A percentile compares a stretch with the other conserved stretches of the same genome.
phyloP scores from a whole-genome alignment of 92 coral and sea anemone species.

The Phenganax subtilis region DNA sequence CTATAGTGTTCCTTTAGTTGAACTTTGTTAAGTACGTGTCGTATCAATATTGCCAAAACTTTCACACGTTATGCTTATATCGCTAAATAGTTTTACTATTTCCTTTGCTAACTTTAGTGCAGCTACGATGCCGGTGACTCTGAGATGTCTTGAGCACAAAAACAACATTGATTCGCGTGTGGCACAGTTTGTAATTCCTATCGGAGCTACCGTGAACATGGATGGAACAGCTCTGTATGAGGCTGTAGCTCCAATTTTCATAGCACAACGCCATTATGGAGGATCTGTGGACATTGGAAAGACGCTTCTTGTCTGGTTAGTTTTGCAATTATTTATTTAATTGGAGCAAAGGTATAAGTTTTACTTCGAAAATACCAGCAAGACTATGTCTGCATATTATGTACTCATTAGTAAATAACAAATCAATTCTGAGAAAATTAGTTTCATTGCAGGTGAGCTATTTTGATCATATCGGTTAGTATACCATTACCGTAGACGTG shows the following conservation, averaged over 20 bases:
- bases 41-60: no score
- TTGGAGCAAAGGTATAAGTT: background rate
- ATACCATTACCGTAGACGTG: no score
- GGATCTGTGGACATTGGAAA: conserved; percentile 39
- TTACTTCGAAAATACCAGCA: no score
- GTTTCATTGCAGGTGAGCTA: no score
- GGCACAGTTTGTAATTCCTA: conserved; percentile 47
- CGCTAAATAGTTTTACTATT: no score
- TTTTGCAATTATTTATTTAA: background rate
- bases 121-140: conserved; percentile 45
- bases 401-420: no score
- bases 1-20: no score
- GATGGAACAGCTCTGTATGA: conserved; percentile 51
- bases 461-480: no score
- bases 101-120: background rate
- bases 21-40: no score
- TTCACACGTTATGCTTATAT: no score
- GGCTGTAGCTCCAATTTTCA: conserved; percentile 42
- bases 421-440: no score
- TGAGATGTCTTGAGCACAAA: conserved; percentile 48
- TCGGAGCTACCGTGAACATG: conserved; percentile 52
- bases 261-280: conserved; percentile 44
- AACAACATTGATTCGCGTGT: conserved; percentile 44
- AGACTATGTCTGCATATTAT: no score
- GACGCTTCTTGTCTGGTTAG: conserved; percentile 40